A percentile compares a stretch with the other conserved stretches of the same genome.
Evolutionary conservation across 2,113 vertebrate species (phyloP).

Genomic region (Hemicordylus capensis): DNA sequence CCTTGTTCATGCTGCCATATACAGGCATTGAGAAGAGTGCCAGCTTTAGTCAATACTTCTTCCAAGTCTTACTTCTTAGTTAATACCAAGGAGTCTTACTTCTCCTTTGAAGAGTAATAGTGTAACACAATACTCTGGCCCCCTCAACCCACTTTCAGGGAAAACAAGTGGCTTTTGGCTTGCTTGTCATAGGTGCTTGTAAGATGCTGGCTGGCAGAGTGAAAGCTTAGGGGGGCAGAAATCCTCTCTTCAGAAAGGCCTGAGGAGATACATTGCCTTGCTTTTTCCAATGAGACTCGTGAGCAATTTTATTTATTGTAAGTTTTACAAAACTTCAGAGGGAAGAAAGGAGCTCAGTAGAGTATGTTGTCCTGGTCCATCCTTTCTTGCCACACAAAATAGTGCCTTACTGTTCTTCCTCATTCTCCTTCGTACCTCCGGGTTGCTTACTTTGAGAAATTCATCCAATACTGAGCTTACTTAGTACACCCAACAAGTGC

Average conservation of each 20-base stretch:
- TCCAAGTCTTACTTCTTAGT: too few relatives aligned
- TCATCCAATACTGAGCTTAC: neutral
- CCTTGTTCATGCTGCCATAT: neutral
- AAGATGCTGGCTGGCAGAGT: neutral
- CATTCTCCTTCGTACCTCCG: conserved; percentile 32
- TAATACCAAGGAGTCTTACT: neutral
- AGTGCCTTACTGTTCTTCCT: conserved; percentile 36
- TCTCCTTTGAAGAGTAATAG: neutral
- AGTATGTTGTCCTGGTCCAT: neutral
- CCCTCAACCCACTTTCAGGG: neutral
- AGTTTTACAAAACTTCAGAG: conserved; percentile 32
- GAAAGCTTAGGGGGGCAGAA: neutral
- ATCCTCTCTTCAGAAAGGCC: neutral
- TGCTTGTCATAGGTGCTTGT: neutral
- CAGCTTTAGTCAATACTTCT: neutral
- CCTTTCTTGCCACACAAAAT: conserved; percentile 15
- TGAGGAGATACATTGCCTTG: neutral
- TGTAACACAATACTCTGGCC: neutral
- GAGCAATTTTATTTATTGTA: conserved; percentile 69
- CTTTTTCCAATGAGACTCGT: neutral
- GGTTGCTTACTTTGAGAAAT: conserved; percentile 32
- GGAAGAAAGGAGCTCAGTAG: neutral
- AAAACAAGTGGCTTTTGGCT: neutral
- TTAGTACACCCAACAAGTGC: conserved; percentile 53
- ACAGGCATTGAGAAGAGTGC: neutral